Conservation (phyloP, 1,140 invertebrate species). For the Euura lappo region DNA sequence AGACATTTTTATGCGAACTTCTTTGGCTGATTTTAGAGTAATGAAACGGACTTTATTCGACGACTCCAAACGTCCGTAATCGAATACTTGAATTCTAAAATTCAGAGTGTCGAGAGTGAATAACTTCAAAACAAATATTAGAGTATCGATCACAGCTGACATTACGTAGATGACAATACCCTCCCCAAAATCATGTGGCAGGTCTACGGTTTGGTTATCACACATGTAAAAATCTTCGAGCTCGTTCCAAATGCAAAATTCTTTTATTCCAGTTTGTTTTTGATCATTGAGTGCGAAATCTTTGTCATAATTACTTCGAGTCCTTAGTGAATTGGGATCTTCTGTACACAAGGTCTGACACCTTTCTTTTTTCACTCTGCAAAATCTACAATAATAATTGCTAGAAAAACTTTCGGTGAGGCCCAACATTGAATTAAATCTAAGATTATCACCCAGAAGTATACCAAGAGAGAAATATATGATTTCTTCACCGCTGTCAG, state of each 20-base stretch:
- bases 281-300: constrained; percentile 5
- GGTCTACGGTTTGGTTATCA: constrained; percentile 46
- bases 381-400: constrained; percentile 11
- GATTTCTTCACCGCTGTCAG: background rate
- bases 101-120: background rate
- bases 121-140: background rate
- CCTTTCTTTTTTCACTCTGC: background rate
- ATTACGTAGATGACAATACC: constrained; percentile 46
- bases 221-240: constrained; percentile 45
- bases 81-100: background rate
- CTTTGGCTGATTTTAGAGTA: background rate
- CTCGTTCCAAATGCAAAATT: constrained; percentile 41
- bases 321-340: constrained; percentile 6
- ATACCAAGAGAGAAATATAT: constrained; percentile 16
- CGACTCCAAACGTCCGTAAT: background rate
- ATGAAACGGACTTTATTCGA: background rate
- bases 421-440: constrained; percentile 18
- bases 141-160: background rate
- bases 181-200: constrained; percentile 52
- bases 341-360: constrained; percentile 1
- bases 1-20: too few relatives aligned
- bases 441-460: constrained; percentile 19
- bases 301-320: constrained; percentile 8
- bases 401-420: constrained; percentile 17
- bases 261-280: constrained; percentile 39